phyloP scores from a whole-genome alignment of 2,888 invertebrate species.

The Euplexia lucipara region DNA sequence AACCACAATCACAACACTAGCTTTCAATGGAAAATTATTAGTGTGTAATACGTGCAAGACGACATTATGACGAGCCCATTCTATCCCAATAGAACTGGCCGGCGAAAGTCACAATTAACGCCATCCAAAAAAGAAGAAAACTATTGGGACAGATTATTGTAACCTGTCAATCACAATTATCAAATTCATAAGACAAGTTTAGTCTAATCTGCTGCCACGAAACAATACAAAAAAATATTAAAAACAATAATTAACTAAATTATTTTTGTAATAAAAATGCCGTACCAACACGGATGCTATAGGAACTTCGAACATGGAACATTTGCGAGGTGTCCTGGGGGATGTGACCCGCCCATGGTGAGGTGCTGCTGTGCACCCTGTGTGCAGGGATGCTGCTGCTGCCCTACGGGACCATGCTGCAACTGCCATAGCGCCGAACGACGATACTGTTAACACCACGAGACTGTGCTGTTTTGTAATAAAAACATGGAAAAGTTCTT shows the following conservation, averaged over 20 bases:
- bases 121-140: background rate
- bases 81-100: background rate
- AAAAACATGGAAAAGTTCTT: background rate
- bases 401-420: conserved; percentile 77
- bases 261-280: conserved; percentile 67
- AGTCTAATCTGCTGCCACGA: conserved; percentile 27
- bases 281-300: conserved; percentile 79
- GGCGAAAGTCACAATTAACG: background rate
- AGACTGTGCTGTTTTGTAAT: conserved; percentile 10
- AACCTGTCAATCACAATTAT: conserved; percentile 26
- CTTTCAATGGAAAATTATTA: no score
- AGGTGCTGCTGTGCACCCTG: conserved; percentile 69
- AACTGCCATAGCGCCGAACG: conserved; percentile 69
- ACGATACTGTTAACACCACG: background rate
- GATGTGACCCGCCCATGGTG: conserved; percentile 72
- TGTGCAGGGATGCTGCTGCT: conserved; percentile 72
- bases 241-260: conserved; percentile 28
- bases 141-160: no score
- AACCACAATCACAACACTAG: no score
- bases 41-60: background rate
- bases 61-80: background rate
- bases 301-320: conserved; percentile 80
- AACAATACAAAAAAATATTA: conserved; percentile 23
- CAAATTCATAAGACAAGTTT: no score
- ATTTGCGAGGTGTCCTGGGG: conserved; percentile 79